Base-by-base conservation (phyloP, 2,797 vertebrate genomes). In the Malacoraja senta region DNA sequence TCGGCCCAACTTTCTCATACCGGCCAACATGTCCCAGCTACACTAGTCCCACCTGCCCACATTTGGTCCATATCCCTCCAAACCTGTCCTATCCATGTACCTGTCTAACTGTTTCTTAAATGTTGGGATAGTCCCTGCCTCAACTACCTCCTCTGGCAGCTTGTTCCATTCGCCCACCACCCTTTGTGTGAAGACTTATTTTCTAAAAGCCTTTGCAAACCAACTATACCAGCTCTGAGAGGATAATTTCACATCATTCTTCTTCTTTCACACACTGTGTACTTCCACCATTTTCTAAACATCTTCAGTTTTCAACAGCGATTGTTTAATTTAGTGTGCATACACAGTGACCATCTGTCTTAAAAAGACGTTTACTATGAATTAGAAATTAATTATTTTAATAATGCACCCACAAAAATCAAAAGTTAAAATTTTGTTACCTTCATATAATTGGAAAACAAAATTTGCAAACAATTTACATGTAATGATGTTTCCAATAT, bases 401-500 rank as follows among this genome's bases (percentile, higher is more conserved):
- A 84, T 63, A 29, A n/a, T 84, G 53, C 53, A 9, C 10, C 10
- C 53, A 35, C 9, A 38, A 53, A 24, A 81, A 81, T 81, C 38
- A 63, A n/a, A 17, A 61, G 26, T 86, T 86, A 1, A 63, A 86
- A 86, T 63, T 4, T 26, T 53, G 12, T 26, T 21, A 9, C 3
- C 81, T 61, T 84, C n/a, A 29, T 61, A n/a, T 86, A n/a, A 24
- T n/a, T 86, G 58, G 10, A 86, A 86, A 86, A n/a, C 58, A 86
- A 63, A 86, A 63, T 86, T 63, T 26, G 26, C 26, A n/a, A 86
- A 86, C 13, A n/a, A n/a, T 29, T 13, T n/a, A 44, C 44, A 44
- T 44, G 44, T 44, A 63, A n/a, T 86, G 26, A 63, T 63, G 4
- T 58, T 32, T 63, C 61, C 58, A 15, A 61, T 61, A 29, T n/a